Percentiles rank a stretch among this genome's conserved stretches.
Evolutionary conservation across 2,888 invertebrate species (phyloP).

Genomic region (Ophioninae sp.): DNA sequence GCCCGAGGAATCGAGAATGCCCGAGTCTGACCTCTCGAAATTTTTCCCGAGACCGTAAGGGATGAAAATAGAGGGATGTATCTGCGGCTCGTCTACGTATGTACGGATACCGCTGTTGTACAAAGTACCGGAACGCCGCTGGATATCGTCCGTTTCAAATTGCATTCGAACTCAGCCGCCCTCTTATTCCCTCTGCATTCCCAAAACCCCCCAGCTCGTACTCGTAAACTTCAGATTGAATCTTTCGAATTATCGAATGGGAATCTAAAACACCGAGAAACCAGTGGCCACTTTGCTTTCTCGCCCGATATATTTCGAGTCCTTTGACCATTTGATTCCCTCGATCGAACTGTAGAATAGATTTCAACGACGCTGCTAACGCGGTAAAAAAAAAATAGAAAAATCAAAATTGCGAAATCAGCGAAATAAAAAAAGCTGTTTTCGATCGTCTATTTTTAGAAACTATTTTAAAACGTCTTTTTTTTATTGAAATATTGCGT

Average conservation of each 20-base stretch:
- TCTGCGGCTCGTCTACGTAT: background rate
- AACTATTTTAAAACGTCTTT: too few species aligned
- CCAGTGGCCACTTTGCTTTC: conserved; percentile 62
- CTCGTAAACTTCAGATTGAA: conserved; percentile 61
- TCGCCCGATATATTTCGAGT: conserved; percentile 17
- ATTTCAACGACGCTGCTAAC: too few species aligned
- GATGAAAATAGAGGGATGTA: background rate
- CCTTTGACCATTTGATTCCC: conserved; percentile 24
- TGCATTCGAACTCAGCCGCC: conserved; percentile 34
- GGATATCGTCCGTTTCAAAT: conserved; percentile 47
- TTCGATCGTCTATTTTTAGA: too few species aligned
- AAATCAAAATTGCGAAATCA: too few species aligned
- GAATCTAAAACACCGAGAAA: conserved; percentile 66
- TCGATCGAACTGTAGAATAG: too few species aligned
- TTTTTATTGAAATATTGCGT: too few species aligned
- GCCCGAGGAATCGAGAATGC: conserved; percentile 23
- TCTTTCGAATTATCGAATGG: conserved; percentile 68
- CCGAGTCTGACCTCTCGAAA: conserved; percentile 42
- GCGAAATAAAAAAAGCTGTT: too few species aligned
- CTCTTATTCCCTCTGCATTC: conserved; percentile 31
- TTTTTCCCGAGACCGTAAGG: conserved; percentile 37
- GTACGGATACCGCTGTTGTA: background rate
- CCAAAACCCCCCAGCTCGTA: background rate
- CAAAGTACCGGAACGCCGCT: conserved; percentile 22
- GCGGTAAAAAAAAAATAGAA: too few species aligned